A percentile compares a stretch with the other conserved stretches of the same genome.
Evolutionary conservation across 92 coral and sea anemone species (phyloP).

Genomic region (Porites cylindrica): DNA sequence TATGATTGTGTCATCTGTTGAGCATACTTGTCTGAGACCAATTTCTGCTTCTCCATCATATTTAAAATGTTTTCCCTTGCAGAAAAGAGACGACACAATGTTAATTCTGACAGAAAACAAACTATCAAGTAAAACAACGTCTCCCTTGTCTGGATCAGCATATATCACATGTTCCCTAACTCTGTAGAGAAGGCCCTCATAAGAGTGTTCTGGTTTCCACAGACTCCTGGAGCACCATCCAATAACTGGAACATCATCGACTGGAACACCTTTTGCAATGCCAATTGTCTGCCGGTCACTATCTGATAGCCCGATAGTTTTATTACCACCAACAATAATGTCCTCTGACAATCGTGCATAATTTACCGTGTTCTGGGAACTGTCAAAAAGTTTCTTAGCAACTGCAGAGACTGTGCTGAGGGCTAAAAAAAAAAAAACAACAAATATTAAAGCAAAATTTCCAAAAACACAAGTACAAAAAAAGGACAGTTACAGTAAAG

Average conservation of each 20-base stretch:
- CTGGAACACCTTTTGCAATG: slow-evolving; percentile 37
- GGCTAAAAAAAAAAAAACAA: slow-evolving; percentile 48
- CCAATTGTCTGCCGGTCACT: slow-evolving; percentile 60
- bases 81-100: slow-evolving; percentile 43
- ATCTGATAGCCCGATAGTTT: slow-evolving; percentile 47
- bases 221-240: slow-evolving; percentile 68
- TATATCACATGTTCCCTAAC: slow-evolving; percentile 73
- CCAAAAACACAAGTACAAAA: neutral
- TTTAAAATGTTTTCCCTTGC: slow-evolving; percentile 38
- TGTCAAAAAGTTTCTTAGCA: slow-evolving; percentile 66
- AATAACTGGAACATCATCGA: slow-evolving; percentile 53
- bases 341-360: slow-evolving; percentile 53
- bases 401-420: slow-evolving; percentile 67
- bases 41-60: slow-evolving; percentile 47
- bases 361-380: slow-evolving; percentile 39
- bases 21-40: slow-evolving; percentile 44
- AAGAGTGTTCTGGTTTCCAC: slow-evolving; percentile 77
- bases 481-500: neutral
- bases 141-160: slow-evolving; percentile 73
- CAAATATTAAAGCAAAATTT: slow-evolving; percentile 9
- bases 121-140: slow-evolving; percentile 62
- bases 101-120: slow-evolving; percentile 64
- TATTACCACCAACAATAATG: slow-evolving; percentile 75
- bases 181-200: slow-evolving; percentile 78
- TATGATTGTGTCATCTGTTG: slow-evolving; percentile 62